phyloP scores from a whole-genome alignment of 1,140 invertebrate species.

The Temnothorax longispinosus region DNA sequence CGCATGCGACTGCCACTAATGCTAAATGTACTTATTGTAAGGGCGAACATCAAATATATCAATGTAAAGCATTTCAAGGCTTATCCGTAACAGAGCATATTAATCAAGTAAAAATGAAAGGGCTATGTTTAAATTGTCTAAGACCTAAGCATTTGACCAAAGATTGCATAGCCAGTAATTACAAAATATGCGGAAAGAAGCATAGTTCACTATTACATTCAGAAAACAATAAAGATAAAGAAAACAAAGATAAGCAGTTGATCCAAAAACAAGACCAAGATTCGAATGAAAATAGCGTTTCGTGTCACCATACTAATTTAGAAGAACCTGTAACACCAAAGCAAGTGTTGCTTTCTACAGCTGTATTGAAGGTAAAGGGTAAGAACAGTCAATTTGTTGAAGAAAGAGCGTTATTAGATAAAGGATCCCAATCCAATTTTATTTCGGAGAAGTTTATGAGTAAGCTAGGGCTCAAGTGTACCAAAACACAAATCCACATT shows the following conservation, averaged over 20 bases:
- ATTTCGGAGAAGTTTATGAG: not conserved
- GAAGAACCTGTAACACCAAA: too few species aligned
- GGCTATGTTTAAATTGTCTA: not conserved
- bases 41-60: not conserved
- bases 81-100: not conserved
- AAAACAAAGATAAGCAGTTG: not conserved
- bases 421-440: slow-evolving; percentile 2
- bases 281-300: not conserved
- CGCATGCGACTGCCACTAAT: not conserved
- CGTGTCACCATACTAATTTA: not conserved
- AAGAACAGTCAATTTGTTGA: not conserved
- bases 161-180: not conserved
- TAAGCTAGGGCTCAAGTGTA: not conserved
- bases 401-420: not conserved
- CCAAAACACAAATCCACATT: not conserved
- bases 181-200: not conserved
- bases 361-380: not conserved
- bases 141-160: not conserved
- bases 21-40: not conserved
- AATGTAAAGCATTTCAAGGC: not conserved
- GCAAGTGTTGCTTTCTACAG: not conserved
- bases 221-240: not conserved
- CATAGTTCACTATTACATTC: not conserved
- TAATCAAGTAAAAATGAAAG: not conserved
- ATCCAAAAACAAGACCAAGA: not conserved